Evolutionary conservation across 2,797 vertebrate genomes (phyloP).

Genomic region (Poecilia wingei): DNA sequence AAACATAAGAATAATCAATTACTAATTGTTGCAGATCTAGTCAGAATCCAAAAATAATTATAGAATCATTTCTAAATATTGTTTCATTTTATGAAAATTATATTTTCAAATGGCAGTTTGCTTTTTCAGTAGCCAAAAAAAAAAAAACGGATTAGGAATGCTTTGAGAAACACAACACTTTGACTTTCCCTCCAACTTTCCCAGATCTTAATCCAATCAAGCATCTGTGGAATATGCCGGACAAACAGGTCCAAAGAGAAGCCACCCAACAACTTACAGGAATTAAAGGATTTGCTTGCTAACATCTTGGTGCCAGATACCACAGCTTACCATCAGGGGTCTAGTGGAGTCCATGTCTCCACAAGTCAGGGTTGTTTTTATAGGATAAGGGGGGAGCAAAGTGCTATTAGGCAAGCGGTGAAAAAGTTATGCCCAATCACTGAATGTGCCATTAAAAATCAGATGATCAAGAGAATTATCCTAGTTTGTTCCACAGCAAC

Average conservation of each 20-base stretch:
- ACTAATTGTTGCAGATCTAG: too few species aligned
- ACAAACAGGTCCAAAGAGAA: neutral
- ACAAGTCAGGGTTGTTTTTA: neutral
- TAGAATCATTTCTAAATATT: neutral
- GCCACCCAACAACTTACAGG: neutral
- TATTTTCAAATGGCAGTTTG: neutral
- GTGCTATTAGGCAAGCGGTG: neutral
- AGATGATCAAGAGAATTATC: neutral
- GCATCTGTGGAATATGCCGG: neutral
- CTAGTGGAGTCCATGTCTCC: neutral
- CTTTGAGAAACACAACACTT: neutral
- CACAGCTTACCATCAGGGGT: slow-evolving; percentile 2
- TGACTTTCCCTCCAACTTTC: neutral
- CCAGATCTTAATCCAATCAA: neutral
- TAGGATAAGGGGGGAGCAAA: neutral
- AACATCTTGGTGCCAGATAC: slow-evolving; percentile 6
- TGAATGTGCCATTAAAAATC: neutral
- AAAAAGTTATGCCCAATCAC: neutral
- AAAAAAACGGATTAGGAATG: neutral
- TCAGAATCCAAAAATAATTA: neutral
- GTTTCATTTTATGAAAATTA: neutral
- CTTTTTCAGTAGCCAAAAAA: neutral
- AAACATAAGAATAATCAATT: too few species aligned
- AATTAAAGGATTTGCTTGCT: slow-evolving; percentile 1
- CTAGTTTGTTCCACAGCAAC: neutral